phyloP scores from a whole-genome alignment of 1,140 invertebrate genomes.

The Eulimnadia texana region DNA sequence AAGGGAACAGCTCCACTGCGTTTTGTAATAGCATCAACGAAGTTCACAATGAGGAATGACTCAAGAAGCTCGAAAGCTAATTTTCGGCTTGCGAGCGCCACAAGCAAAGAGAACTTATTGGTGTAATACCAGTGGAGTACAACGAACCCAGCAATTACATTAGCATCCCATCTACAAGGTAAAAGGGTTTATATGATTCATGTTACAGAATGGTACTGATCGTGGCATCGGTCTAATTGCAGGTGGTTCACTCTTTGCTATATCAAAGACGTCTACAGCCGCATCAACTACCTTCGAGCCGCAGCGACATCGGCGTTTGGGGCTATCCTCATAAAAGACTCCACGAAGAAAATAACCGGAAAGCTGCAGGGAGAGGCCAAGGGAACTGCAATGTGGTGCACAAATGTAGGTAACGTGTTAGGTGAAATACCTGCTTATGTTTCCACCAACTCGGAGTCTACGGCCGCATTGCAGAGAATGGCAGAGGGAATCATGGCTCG shows the following conservation, averaged over 20 bases:
- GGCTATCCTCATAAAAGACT: constrained; percentile 4
- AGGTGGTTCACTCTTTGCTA: background rate
- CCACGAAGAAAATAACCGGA: constrained; percentile 7
- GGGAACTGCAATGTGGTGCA: constrained; percentile 4
- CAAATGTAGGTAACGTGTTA: constrained; percentile 11
- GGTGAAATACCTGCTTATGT: background rate
- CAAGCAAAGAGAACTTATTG: background rate
- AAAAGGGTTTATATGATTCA: background rate
- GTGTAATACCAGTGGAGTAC: background rate
- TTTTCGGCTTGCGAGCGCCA: background rate
- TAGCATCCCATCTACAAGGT: background rate
- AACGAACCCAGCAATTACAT: background rate
- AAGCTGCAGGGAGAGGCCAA: background rate
- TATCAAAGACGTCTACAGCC: background rate
- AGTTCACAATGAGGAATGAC: too few species aligned
- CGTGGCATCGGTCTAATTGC: background rate
- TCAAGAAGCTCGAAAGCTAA: background rate
- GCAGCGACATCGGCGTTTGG: background rate
- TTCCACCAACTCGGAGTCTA: constrained; percentile 6
- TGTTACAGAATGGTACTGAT: background rate
- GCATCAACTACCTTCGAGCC: background rate
- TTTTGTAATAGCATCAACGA: too few species aligned
- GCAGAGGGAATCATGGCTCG: constrained; percentile 1
- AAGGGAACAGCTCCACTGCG: too few species aligned
- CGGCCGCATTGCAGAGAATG: background rate